A percentile compares a stretch with the other conserved stretches of the same genome.
These are phyloP conservation scores for Chloebia gouldiae DNA, from an alignment of 2,113 vertebrate species.

Conservation along the genomic window DNA sequence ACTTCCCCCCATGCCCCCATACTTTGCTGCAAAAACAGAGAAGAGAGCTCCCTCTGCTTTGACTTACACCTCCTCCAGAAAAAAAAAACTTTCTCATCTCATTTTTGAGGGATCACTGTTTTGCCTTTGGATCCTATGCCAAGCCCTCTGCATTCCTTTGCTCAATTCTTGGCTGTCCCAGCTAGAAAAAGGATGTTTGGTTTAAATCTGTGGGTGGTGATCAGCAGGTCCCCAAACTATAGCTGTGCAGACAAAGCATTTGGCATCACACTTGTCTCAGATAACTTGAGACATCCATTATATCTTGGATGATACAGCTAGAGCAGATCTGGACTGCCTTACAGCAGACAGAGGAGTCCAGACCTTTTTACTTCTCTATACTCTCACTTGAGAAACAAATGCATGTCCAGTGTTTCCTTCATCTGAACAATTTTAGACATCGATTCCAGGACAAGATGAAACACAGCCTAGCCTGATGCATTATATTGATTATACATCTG, in stretches of 20 bases:
- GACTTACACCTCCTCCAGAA: not conserved
- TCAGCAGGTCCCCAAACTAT: not conserved
- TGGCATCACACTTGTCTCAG: not conserved
- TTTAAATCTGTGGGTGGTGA: not conserved
- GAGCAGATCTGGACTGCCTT: not conserved
- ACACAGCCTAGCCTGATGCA: not conserved
- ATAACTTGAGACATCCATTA: not conserved
- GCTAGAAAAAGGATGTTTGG: not conserved
- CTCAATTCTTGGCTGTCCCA: not conserved
- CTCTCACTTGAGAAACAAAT: not conserved
- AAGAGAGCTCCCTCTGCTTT: not conserved
- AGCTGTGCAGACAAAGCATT: not conserved
- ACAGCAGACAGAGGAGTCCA: not conserved
- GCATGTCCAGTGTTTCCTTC: not conserved
- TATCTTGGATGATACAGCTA: not conserved
- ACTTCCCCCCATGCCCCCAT: rapidly evolving
- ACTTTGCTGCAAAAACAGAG: not conserved
- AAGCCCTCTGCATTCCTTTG: not conserved
- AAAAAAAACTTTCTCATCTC: not conserved
- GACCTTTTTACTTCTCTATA: not conserved
- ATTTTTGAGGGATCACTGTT: not conserved
- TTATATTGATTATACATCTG: not conserved
- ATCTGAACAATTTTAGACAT: not conserved
- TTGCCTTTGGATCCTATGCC: not conserved
- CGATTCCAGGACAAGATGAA: not conserved